These are phyloP conservation scores for Musca vetustissima DNA, from an alignment of 1,140 invertebrate species.

Conservation along the genomic window DNA sequence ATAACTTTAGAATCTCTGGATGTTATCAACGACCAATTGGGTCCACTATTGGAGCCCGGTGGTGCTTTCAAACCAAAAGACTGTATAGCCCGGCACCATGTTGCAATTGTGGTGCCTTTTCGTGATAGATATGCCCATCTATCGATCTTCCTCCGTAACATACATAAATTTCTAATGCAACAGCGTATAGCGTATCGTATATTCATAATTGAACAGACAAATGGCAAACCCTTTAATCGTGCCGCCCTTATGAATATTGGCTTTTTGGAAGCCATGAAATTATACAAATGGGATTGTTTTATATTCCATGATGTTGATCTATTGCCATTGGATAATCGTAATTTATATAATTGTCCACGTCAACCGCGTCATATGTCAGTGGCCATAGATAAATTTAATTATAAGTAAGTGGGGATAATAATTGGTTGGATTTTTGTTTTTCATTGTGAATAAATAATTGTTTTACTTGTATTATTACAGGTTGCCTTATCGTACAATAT, in stretches of 20 bases:
- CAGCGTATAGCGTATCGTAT: constrained; percentile 93
- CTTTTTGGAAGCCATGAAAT: constrained; percentile 80
- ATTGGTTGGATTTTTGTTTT: neutral
- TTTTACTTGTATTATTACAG: constrained; percentile 56
- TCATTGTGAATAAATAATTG: constrained; percentile 21
- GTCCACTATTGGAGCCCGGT: constrained; percentile 64
- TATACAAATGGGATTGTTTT: constrained; percentile 82
- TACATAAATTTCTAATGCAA: constrained; percentile 87
- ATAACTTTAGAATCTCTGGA: constrained; percentile 56
- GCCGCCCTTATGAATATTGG: constrained; percentile 96
- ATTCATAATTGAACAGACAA: constrained; percentile 91
- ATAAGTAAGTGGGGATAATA: constrained; percentile 64
- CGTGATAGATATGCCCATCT: constrained; percentile 84
- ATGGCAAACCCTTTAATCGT: constrained; percentile 79
- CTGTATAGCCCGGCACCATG: constrained; percentile 74
- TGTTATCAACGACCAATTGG: constrained; percentile 54
- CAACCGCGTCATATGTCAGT: constrained; percentile 95
- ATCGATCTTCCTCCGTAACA: constrained; percentile 78
- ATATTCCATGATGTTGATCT: constrained; percentile 96
- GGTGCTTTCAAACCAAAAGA: constrained; percentile 75
- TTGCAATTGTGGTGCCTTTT: constrained; percentile 85
- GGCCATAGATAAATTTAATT: constrained; percentile 86
- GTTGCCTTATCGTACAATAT: constrained; percentile 84
- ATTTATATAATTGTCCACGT: constrained; percentile 87
- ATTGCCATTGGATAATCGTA: constrained; percentile 87